Conservation (phyloP, 2,113 vertebrate genomes). For the Odobenus rosmarus region DNA sequence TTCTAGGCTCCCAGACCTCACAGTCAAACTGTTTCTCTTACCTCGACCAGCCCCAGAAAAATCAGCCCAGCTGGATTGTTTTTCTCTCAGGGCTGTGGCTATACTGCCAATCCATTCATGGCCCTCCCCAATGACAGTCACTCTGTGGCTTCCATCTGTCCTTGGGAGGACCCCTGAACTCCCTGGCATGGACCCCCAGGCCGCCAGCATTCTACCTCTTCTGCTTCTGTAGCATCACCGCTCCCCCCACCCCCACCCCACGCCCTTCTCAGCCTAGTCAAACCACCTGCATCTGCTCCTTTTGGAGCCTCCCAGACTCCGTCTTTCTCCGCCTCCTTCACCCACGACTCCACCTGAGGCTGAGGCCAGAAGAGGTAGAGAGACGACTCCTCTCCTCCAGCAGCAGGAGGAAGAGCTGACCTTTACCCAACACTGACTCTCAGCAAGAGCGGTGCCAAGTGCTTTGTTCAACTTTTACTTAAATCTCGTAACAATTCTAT, state of each 20-base stretch:
- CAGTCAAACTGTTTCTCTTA: background rate
- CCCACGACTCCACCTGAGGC: background rate
- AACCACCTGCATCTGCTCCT: background rate
- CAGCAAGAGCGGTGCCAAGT: background rate
- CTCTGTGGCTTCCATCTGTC: background rate
- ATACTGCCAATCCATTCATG: background rate
- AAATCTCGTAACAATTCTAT: background rate
- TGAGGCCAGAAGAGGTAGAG: background rate
- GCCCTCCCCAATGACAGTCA: too few species aligned
- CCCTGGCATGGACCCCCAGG: background rate
- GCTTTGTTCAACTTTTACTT: background rate
- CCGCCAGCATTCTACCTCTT: background rate
- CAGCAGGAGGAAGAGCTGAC: background rate
- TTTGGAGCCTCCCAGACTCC: background rate
- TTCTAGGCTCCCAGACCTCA: background rate
- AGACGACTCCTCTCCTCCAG: background rate
- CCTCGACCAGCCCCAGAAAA: background rate
- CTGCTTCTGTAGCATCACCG: background rate
- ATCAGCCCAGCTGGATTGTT: too few species aligned
- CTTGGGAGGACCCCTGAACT: background rate
- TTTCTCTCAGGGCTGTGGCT: background rate
- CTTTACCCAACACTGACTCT: background rate
- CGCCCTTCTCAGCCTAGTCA: background rate
- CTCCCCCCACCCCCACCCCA: accelerated
- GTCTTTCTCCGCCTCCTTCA: background rate